Percentiles rank a stretch among this genome's conserved stretches.
These are phyloP conservation scores for Notothenia coriiceps DNA, from an alignment of 2,113 vertebrate genomes.

Conservation along the genomic window DNA sequence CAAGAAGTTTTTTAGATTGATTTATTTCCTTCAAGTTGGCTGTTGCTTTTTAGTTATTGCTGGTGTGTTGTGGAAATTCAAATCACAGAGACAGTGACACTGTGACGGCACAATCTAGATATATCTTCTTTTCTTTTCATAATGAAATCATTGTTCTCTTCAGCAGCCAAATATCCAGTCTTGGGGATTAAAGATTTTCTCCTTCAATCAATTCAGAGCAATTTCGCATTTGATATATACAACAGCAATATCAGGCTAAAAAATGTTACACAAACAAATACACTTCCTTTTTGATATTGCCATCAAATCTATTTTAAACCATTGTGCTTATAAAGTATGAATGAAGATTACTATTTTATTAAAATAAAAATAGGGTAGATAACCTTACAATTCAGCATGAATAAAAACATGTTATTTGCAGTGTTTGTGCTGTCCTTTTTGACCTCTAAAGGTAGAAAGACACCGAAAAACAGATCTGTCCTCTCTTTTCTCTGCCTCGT, in stretches of 20 bases:
- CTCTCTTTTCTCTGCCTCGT: not conserved
- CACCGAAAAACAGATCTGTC: conserved; percentile 16
- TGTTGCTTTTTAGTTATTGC: not conserved
- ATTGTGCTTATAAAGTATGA: not conserved
- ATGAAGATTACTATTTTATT: not conserved
- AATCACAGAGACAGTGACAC: not conserved
- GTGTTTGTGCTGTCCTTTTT: not conserved
- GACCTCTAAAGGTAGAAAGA: conserved; percentile 17
- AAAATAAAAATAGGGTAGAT: not conserved
- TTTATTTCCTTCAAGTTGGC: not conserved
- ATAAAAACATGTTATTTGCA: too few species aligned
- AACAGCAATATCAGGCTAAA: not conserved
- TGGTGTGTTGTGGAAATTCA: not conserved
- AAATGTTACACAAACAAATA: not conserved
- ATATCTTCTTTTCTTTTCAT: not conserved
- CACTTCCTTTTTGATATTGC: not conserved
- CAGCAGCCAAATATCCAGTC: not conserved
- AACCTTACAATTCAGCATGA: not conserved
- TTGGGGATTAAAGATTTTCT: not conserved
- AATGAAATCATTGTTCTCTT: not conserved
- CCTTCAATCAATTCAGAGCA: not conserved
- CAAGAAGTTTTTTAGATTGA: not conserved
- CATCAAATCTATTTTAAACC: not conserved
- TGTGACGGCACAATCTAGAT: not conserved
- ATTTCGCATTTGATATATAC: not conserved